phyloP scores from a whole-genome alignment of 2,113 vertebrate species.

The Amazona vittata region DNA sequence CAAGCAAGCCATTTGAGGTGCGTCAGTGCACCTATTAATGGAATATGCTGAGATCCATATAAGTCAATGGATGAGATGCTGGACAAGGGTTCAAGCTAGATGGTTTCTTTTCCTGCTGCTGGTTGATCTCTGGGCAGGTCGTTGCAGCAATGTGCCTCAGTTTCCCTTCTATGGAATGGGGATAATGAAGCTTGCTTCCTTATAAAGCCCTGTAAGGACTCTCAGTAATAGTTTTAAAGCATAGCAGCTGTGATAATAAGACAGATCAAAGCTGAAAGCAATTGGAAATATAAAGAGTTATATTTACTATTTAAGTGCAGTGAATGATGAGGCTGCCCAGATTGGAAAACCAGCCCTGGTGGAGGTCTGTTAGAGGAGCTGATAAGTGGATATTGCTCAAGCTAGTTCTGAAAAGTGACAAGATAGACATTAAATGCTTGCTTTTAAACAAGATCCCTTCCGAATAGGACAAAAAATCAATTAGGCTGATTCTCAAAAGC shows the following conservation, averaged over 20 bases:
- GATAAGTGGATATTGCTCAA: neutral
- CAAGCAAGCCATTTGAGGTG: neutral
- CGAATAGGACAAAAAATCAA: neutral
- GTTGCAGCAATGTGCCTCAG: neutral
- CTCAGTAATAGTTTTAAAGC: neutral
- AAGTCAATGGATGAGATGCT: neutral
- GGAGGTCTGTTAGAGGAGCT: neutral
- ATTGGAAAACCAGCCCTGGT: neutral
- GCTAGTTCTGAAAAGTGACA: neutral
- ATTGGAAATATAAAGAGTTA: neutral
- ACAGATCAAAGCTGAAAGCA: neutral
- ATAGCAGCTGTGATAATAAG: neutral
- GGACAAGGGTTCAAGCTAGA: neutral
- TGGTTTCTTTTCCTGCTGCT: neutral
- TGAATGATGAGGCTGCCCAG: neutral
- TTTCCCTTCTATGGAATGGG: neutral
- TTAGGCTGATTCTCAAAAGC: neutral
- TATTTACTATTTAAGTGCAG: neutral
- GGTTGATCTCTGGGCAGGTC: neutral
- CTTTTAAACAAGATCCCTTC: neutral
- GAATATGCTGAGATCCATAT: accelerated
- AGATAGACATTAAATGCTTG: neutral
- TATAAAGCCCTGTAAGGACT: neutral
- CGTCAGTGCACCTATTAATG: neutral
- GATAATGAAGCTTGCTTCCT: neutral